Conservation (phyloP, 2,888 invertebrate genomes). For the Agrotis exclamationis region DNA sequence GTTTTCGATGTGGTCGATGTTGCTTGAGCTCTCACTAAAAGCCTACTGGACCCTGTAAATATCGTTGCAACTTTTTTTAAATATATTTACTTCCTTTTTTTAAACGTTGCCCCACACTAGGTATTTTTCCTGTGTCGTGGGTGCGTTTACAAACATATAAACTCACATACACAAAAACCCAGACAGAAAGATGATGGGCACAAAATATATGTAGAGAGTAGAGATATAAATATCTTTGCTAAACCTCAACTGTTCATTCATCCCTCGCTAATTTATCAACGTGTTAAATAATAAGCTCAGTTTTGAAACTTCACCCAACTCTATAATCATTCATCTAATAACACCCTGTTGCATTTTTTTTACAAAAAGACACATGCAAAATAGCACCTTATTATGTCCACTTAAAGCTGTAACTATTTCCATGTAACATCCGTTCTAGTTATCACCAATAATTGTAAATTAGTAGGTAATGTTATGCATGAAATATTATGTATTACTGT, state of each 20-base stretch:
- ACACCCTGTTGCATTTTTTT: constrained; percentile 20
- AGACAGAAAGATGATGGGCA: too few species aligned
- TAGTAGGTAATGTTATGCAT: constrained; percentile 41
- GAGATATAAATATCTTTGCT: too few species aligned
- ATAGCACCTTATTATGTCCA: constrained; percentile 17
- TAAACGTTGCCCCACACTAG: too few species aligned
- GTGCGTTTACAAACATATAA: too few species aligned
- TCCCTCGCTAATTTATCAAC: constrained; percentile 14
- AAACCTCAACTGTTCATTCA: background rate
- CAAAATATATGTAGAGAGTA: too few species aligned
- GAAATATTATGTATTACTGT: constrained; percentile 31
- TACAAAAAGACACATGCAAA: constrained; percentile 8
- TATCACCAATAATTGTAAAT: constrained; percentile 52
- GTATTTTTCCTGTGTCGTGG: too few species aligned
- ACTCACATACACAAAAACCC: too few species aligned
- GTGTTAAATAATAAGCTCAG: constrained; percentile 23
- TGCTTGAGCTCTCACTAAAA: too few species aligned
- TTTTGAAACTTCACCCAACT: constrained; percentile 15
- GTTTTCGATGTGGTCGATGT: too few species aligned
- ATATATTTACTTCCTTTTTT: too few species aligned
- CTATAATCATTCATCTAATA: constrained; percentile 29
- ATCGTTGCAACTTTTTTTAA: too few species aligned
- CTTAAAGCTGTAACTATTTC: constrained; percentile 18
- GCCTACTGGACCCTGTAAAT: too few species aligned
- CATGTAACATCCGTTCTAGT: constrained; percentile 74